These are phyloP conservation scores for Netelia melanura DNA, from an alignment of 2,888 invertebrate species.

Conservation along the genomic window DNA sequence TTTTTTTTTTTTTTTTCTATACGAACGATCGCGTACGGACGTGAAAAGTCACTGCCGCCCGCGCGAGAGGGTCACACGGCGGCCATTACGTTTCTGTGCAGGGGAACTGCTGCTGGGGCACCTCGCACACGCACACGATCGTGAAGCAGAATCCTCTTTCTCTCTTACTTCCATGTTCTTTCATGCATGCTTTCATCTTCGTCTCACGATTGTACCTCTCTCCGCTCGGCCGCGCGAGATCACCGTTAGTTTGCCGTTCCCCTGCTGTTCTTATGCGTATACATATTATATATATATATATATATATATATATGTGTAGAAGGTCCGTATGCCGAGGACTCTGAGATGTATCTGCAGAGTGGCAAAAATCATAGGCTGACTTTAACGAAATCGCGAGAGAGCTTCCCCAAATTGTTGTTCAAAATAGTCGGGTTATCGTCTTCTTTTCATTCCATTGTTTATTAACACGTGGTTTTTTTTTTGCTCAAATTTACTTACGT, in stretches of 20 bases:
- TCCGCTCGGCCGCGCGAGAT: conserved; percentile 56
- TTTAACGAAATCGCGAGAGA: too few relatives aligned
- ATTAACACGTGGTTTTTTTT: too few relatives aligned
- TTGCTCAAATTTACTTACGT: too few relatives aligned
- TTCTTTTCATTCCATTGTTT: too few relatives aligned
- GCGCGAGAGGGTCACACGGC: conserved; percentile 77
- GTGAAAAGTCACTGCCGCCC: conserved; percentile 70
- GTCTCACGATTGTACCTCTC: conserved; percentile 7
- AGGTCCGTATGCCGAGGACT: background rate
- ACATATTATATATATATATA: background rate
- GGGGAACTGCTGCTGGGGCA: conserved; percentile 5
- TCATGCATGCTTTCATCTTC: background rate
- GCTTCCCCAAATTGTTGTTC: too few relatives aligned
- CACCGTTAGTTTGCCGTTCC: conserved; percentile 45
- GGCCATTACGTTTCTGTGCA: conserved; percentile 77
- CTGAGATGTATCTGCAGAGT: too few relatives aligned
- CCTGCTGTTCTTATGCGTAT: background rate
- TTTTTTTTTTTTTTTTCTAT: background rate
- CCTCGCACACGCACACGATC: conserved; percentile 1
- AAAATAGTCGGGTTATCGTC: too few relatives aligned
- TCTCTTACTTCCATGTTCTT: conserved; percentile 22
- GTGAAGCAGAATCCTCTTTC: background rate
- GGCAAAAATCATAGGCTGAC: too few relatives aligned
- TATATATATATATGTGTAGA: conserved; percentile 11
- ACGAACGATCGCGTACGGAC: conserved; percentile 68